Evolutionary conservation across 2,888 invertebrate genomes (phyloP), one percentile per base, ranked within the genome.

Genomic region (Oscheius sp.): DNA sequence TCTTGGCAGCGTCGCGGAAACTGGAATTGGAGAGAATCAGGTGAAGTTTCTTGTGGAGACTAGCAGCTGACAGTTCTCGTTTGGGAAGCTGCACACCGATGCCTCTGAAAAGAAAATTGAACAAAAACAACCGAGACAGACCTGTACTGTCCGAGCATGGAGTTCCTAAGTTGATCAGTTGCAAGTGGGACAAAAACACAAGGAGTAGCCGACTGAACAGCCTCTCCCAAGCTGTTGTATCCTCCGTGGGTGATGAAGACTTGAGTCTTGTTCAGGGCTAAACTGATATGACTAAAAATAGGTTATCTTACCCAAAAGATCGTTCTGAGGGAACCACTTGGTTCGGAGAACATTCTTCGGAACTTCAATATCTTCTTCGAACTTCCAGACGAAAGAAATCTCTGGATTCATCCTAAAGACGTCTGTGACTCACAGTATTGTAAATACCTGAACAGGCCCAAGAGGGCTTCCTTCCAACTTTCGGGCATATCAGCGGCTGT

Each of bases 211-310:
- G 60, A 29, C 33, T 42, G 33, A n/a, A 65, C 50, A 4, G 66
- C 66, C 32, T 73, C 73, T 59, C 59, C 59, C 50, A 73, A 47
- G 55, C 65, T 66, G 66, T 66, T 73, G 55, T 73, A 73, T 1
- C 73, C 73, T 3, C 62, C 73, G 10, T 73, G 73, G 47, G 73
- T 73, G 42, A 73, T 57, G n/a, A 73, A 58, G 0, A 32, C 48
- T 2, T 21, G 50, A 13, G 65, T 57, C 35, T 73, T 73, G 51
- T 51, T 21, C 13, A 58, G 51, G 10, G 58, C 73, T 65, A 13
- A 53, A 70, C 21, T 3, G 3, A 5, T 42, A 42, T 42, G 42
- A 42, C 21, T 21, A 42, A 0, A 42, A 42, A 42, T 29, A 68
- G 29, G 10, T 21, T 11, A 58, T 33, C 53, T 4, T 51, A 68